Evolutionary conservation across 2,113 vertebrate genomes (phyloP).

Genomic region (Zootoca vivipara): DNA sequence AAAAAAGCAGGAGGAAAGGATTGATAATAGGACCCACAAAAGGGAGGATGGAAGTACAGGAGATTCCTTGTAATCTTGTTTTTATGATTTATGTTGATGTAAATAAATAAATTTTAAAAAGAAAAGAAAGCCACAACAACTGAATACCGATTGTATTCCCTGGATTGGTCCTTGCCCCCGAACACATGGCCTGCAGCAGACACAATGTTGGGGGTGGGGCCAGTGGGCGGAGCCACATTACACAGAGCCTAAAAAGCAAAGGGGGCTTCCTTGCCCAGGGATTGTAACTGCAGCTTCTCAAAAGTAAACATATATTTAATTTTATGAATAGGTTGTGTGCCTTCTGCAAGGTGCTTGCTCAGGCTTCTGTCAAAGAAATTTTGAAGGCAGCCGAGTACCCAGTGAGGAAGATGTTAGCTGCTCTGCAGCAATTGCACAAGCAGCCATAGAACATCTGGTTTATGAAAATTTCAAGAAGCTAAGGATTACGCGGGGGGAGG

Average conservation of each 20-base stretch:
- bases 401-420: conserved; percentile 27
- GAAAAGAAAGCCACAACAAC: too few relatives aligned
- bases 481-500: conserved; percentile 41
- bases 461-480: conserved; percentile 57
- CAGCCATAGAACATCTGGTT: conserved; percentile 53
- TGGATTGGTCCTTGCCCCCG: too few relatives aligned
- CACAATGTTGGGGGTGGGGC: too few relatives aligned
- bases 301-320: not conserved
- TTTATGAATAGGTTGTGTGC: conserved; percentile 24
- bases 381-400: not conserved
- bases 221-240: not conserved
- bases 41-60: too few relatives aligned
- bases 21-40: too few relatives aligned
- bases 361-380: conserved; percentile 33
- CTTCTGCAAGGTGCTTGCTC: conserved; percentile 19
- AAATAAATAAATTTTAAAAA: too few relatives aligned
- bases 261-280: not conserved
- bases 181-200: too few relatives aligned
- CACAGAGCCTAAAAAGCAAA: not conserved
- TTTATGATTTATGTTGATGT: too few relatives aligned
- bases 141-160: too few relatives aligned
- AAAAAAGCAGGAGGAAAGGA: too few relatives aligned
- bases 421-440: conserved; percentile 8
- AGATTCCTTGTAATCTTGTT: too few relatives aligned
- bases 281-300: not conserved